Evolutionary conservation across 2,113 vertebrate genomes (phyloP).

Genomic region (Oncorhynchus keta): DNA sequence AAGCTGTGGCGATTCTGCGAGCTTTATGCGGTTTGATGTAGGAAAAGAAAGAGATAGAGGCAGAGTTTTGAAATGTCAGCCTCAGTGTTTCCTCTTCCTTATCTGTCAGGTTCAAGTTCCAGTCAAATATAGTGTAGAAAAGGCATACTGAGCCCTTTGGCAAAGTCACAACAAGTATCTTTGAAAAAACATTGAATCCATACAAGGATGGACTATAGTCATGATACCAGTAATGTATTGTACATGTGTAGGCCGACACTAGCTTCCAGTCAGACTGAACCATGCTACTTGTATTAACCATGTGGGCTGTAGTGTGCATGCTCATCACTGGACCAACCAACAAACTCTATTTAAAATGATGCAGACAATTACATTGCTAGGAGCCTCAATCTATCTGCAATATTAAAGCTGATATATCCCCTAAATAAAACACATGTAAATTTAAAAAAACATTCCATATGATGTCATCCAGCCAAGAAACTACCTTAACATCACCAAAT

Average conservation of each 20-base stretch:
- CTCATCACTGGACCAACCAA: neutral
- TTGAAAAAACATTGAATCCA: neutral
- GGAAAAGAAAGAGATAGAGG: neutral
- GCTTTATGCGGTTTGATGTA: slow-evolving; percentile 5
- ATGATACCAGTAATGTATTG: neutral
- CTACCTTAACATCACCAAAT: too few relatives aligned
- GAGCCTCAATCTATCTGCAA: too few relatives aligned
- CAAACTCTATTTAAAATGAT: too few relatives aligned
- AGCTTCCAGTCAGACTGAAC: neutral
- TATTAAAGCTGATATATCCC: too few relatives aligned
- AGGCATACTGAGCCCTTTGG: neutral
- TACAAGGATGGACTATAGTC: too few relatives aligned
- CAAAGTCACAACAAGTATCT: neutral
- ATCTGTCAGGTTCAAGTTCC: neutral
- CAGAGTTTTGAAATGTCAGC: slow-evolving; percentile 1
- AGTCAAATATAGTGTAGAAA: neutral
- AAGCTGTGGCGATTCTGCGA: neutral
- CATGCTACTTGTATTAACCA: too few relatives aligned
- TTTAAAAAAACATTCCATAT: too few relatives aligned
- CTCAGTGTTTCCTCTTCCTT: neutral
- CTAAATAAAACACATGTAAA: too few relatives aligned
- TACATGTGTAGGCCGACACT: neutral
- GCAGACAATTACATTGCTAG: too few relatives aligned
- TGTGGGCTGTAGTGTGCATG: neutral
- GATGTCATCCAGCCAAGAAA: too few relatives aligned